Evolutionary conservation across 2,888 invertebrate species (phyloP), one percentile per base, ranked within the genome.

Genomic region (Chrysopilus asiliformis): DNA sequence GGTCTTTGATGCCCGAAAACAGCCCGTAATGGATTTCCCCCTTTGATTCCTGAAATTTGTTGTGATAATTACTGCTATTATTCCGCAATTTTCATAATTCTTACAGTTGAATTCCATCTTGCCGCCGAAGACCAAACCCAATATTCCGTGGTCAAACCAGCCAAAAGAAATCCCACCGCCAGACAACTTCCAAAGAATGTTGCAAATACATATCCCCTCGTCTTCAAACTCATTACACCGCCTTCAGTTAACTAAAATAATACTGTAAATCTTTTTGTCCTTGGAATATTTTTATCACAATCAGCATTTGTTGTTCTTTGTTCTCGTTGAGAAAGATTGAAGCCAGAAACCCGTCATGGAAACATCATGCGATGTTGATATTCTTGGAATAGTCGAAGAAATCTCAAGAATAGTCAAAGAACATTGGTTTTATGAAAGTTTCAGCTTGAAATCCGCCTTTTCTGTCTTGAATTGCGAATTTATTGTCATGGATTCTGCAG

Each of bases 21-120:
- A 94, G 69, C 0, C 93, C 93, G 55, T 90, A 85, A 54, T 79
- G 74, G 41, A 89, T 74, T 45, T 72, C 68, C 0, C 87, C 89
- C 34, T 76, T 77, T 2, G 57, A 52, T 29, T 54, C 49, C 53
- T 53, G 16, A 3, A 36, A 45, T 7, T 14, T n/a, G n/a, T n/a
- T n/a, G n/a, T 2, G 15, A 26, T 26, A 14, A 10, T 12, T 26
- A 32, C 13, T 28, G 13, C 13, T 9, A 28, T 28, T 5, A n/a
- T 3, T 28, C 3, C 3, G 8, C 3, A 12, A 14, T 18, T 28
- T 19, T 18, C 3, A 4, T 9, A 22, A 13, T 32, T 10, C 18
- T 49, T 49, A 55, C 52, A 19, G 71, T 67, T 34, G 56, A 52
- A 41, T 56, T 58, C 9, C 31, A 25, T n/a, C 78, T 64, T 49